Percentiles rank a stretch among this genome's conserved stretches.
phyloP scores from a whole-genome alignment of 2,113 vertebrate species.

The Chroicocephalus ridibundus region DNA sequence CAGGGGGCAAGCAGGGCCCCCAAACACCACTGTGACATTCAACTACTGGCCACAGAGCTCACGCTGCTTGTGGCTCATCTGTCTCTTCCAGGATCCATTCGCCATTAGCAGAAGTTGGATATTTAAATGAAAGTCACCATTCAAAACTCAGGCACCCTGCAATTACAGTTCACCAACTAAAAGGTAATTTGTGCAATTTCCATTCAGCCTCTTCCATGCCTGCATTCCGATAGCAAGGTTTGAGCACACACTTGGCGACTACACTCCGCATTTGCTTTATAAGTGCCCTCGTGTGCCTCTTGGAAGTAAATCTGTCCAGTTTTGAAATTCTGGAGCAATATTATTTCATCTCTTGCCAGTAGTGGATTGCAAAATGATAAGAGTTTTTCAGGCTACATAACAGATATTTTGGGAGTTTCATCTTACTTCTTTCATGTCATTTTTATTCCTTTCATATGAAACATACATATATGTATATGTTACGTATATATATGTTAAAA shows the following conservation, averaged over 20 bases:
- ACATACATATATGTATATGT: not conserved
- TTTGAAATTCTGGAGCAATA: conserved; percentile 36
- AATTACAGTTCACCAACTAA: not conserved
- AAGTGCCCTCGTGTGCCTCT: not conserved
- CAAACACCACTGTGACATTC: not conserved
- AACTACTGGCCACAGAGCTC: not conserved
- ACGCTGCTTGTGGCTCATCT: not conserved
- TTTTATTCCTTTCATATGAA: conserved; percentile 53
- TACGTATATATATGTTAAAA: not conserved
- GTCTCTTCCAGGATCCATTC: not conserved
- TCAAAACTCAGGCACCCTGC: not conserved
- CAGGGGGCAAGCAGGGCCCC: not conserved
- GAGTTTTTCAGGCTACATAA: conserved; percentile 27
- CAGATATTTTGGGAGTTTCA: conserved; percentile 13
- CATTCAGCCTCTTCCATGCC: not conserved
- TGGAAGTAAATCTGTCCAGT: not conserved
- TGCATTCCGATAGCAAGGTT: not conserved
- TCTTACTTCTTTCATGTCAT: conserved; percentile 17
- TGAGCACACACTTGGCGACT: not conserved
- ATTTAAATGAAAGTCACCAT: not conserved
- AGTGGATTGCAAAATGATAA: conserved; percentile 40
- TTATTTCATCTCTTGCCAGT: conserved; percentile 51
- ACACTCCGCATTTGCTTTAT: not conserved
- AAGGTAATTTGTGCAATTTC: not conserved
- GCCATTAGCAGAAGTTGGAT: not conserved